Evolutionary conservation across 2,888 invertebrate genomes (phyloP).

Genomic region (Bhutanitis thaidina): DNA sequence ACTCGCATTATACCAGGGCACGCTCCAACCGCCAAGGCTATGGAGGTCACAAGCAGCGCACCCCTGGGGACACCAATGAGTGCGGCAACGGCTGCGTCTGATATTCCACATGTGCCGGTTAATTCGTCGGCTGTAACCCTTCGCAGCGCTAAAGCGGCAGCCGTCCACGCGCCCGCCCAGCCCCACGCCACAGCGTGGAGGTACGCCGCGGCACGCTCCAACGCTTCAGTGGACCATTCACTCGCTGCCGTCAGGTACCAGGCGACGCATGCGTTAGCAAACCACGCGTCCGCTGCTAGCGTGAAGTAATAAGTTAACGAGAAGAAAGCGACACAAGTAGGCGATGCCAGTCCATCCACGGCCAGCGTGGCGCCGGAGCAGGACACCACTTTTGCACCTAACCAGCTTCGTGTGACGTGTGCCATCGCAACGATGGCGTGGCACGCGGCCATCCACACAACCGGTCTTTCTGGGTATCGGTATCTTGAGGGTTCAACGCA

Average conservation of each 20-base stretch:
- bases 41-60: slow-evolving; percentile 83
- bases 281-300: slow-evolving; percentile 91
- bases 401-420: slow-evolving; percentile 84
- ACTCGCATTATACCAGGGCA: slow-evolving; percentile 88
- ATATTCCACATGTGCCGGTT: slow-evolving; percentile 90
- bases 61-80: slow-evolving; percentile 82
- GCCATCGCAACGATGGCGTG: slow-evolving; percentile 89
- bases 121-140: slow-evolving; percentile 89
- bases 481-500: slow-evolving; percentile 94
- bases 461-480: slow-evolving; percentile 95
- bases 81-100: slow-evolving; percentile 79
- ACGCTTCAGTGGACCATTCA: slow-evolving; percentile 95
- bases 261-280: slow-evolving; percentile 91
- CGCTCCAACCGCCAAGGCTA: slow-evolving; percentile 86
- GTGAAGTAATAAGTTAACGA: slow-evolving; percentile 88
- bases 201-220: slow-evolving; percentile 91
- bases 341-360: slow-evolving; percentile 70
- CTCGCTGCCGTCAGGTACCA: slow-evolving; percentile 95
- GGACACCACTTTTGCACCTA: slow-evolving; percentile 62
- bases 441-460: slow-evolving; percentile 93
- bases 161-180: slow-evolving; percentile 90
- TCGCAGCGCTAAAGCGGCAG: slow-evolving; percentile 88
- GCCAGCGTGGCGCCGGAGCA: slow-evolving; percentile 63
- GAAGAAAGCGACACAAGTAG: slow-evolving; percentile 87
- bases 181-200: slow-evolving; percentile 94